These are phyloP conservation scores for Ormia ochracea DNA, from an alignment of 2,888 invertebrate genomes.

Conservation along the genomic window DNA sequence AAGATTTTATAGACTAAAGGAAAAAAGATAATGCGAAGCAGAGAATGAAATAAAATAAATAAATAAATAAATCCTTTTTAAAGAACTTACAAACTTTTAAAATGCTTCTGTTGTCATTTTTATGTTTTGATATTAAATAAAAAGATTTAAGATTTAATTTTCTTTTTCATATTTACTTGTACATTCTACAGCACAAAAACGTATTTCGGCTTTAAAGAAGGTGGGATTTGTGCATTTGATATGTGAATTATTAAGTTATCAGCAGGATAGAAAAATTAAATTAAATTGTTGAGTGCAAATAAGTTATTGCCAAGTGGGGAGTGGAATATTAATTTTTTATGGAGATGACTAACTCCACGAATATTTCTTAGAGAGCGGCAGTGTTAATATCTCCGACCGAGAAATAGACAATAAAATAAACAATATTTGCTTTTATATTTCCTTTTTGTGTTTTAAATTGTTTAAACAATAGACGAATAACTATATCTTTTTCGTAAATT, in stretches of 20 bases:
- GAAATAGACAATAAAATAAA: no score
- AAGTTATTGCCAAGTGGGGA: neutral
- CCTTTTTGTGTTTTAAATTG: no score
- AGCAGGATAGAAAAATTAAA: neutral
- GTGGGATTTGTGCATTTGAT: neutral
- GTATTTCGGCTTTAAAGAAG: neutral
- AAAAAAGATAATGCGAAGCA: neutral
- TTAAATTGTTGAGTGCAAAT: neutral
- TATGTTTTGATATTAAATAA: conserved; percentile 16
- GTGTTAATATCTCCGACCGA: no score
- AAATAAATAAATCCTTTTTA: conserved; percentile 56
- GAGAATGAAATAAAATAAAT: conserved; percentile 32
- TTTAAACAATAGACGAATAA: no score
- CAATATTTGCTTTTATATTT: no score
- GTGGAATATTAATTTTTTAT: no score
- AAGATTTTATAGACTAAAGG: conserved; percentile 45
- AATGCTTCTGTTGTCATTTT: conserved; percentile 34
- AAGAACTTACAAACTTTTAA: conserved; percentile 45
- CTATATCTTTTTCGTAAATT: no score
- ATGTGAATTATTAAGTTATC: neutral
- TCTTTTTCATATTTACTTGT: conserved; percentile 17
- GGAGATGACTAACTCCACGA: no score
- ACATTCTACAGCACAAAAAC: neutral
- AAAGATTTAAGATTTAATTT: conserved; percentile 26
- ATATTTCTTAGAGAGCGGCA: no score